Percentiles rank a stretch among this genome's conserved stretches.
phyloP scores from a whole-genome alignment of 2,888 invertebrate species.

The Dexiosoma caninum region DNA sequence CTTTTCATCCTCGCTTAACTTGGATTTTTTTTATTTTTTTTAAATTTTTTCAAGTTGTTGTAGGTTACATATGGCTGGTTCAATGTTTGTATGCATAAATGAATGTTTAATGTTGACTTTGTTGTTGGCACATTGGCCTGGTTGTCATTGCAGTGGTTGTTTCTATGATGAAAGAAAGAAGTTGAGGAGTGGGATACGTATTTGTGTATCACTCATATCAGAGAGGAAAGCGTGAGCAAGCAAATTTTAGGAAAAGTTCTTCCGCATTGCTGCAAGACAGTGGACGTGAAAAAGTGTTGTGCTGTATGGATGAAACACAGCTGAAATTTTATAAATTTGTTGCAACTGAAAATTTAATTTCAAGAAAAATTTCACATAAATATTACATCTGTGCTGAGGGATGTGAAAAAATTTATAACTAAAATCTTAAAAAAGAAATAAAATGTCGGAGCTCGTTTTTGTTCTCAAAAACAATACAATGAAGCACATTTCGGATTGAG shows the following conservation, averaged over 20 bases:
- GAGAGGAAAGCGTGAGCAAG: not conserved
- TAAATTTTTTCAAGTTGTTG: not conserved
- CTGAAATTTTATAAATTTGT: too few relatives aligned
- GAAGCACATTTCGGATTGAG: too few relatives aligned
- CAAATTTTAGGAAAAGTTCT: slow-evolving; percentile 23
- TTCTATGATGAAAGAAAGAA: not conserved
- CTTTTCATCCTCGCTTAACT: slow-evolving; percentile 58
- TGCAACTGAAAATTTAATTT: too few relatives aligned
- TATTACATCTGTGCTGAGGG: too few relatives aligned
- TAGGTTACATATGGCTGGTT: slow-evolving; percentile 52
- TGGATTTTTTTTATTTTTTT: slow-evolving; percentile 23
- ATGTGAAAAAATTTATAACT: too few relatives aligned
- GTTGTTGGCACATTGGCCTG: slow-evolving; percentile 61
- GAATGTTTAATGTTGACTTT: slow-evolving; percentile 55
- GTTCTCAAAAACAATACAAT: too few relatives aligned
- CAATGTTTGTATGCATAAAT: slow-evolving; percentile 58
- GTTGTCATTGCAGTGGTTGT: slow-evolving; percentile 57
- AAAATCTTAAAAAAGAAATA: too few relatives aligned
- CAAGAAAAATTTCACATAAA: too few relatives aligned
- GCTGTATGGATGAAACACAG: too few relatives aligned
- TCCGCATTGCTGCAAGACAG: slow-evolving; percentile 54
- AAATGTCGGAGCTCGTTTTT: too few relatives aligned
- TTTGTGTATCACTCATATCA: not conserved
- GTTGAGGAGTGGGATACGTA: not conserved
- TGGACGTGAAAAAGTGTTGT: too few relatives aligned